Base-by-base conservation (phyloP, 2,888 invertebrate genomes). In the Beris morrisii region DNA sequence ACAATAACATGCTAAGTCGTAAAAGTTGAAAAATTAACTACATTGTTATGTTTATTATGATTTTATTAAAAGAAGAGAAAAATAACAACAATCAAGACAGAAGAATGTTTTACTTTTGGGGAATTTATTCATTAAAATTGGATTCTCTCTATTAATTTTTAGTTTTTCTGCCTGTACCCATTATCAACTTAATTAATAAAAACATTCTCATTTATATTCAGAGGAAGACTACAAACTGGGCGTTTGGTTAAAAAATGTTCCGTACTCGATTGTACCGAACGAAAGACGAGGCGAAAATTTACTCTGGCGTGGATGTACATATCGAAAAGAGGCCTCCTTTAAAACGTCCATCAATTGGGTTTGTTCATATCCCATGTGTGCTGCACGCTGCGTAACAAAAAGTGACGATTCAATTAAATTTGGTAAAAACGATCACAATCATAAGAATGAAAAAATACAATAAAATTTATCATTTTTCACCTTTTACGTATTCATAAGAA, bases 271-370 rank as follows among this genome's bases (percentile, higher is more conserved):
- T 28, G 43, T 70, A 11, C 57, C 50, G 57, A 73, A 73, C 55
- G 66, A 73, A 3, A 70, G 71, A 28, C 67, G 72, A 12, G 69
- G 68, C 0, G 69, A 71, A 30, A 72, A 73, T 66, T 70, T 75
- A n/a, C 13, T 71, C 30, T 71, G 70, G 64, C 71, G 72, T 59
- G 72, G 71, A 9, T 70, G 69, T 57, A 70, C 68, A 30, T 75
- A 73, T 66, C 69, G 71, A 5, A 73, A 71, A 57, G 74, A 74
- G 61, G 73, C 73, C 0, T 67, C 70, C n/a, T 74, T 72, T 66
- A 72, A 71, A 65, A 71, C 72, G 5, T 70, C 69, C 6, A 71
- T 69, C 4, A 73, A 74, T 69, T 75, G 75, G 75, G 69, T 73
- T 45, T 75, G 75, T 67, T 64, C 67, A 28, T 22, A 61, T 15